Evolutionary conservation across 2,888 invertebrate genomes (phyloP).

Genomic region (Gryllus longicercus): DNA sequence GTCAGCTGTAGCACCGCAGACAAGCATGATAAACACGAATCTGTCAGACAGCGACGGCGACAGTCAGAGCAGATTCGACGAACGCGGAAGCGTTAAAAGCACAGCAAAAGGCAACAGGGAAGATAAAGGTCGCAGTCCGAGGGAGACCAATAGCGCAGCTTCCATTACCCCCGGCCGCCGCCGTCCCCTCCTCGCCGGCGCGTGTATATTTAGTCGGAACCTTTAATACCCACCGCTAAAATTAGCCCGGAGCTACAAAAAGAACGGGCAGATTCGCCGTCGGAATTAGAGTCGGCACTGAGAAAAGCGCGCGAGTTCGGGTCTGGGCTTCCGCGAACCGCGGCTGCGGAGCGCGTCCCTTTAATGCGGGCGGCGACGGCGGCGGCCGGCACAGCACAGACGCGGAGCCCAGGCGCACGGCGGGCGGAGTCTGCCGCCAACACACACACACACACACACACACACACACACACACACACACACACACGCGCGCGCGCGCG

Average conservation of each 20-base stretch:
- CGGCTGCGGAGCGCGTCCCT: too few relatives aligned
- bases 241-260: background rate
- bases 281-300: background rate
- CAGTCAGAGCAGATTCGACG: too few relatives aligned
- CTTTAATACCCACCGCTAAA: background rate
- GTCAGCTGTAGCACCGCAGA: too few relatives aligned
- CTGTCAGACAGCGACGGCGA: too few relatives aligned
- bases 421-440: background rate
- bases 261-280: background rate
- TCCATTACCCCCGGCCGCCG: too few relatives aligned
- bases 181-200: too few relatives aligned
- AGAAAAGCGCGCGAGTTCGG: background rate
- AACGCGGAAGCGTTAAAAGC: too few relatives aligned
- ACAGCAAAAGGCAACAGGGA: too few relatives aligned
- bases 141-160: too few relatives aligned
- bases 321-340: background rate
- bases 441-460: background rate
- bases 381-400: background rate
- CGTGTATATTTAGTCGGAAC: background rate
- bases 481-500: background rate
- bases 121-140: too few relatives aligned
- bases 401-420: background rate
- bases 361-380: too few relatives aligned
- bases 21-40: too few relatives aligned
- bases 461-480: background rate